A percentile compares a stretch with the other conserved stretches of the same genome.
phyloP scores from a whole-genome alignment of 2,113 vertebrate species.

The Catharus fuscescens region DNA sequence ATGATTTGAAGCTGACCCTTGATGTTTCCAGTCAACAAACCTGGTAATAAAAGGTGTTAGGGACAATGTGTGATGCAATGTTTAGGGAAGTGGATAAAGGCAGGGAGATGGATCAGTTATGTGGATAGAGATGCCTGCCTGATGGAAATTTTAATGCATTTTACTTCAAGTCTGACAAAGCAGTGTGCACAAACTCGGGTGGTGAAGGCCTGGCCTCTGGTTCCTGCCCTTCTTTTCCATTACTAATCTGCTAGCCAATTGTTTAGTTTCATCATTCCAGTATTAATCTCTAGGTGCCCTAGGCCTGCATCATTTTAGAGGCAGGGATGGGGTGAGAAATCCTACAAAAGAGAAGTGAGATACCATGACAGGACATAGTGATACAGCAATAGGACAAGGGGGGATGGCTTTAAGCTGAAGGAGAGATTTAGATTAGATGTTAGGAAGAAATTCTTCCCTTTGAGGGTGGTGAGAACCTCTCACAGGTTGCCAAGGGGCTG shows the following conservation, averaged over 20 bases:
- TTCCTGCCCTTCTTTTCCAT: not conserved
- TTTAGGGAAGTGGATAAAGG: not conserved
- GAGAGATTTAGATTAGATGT: not conserved
- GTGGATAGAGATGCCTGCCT: not conserved
- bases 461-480: not conserved
- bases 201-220: not conserved
- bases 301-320: not conserved
- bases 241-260: not conserved
- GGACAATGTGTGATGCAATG: not conserved
- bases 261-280: not conserved
- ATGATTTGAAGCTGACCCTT: not conserved
- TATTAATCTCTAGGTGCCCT: not conserved
- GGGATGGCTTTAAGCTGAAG: not conserved
- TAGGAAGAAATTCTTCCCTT: not conserved
- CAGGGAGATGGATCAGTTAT: not conserved
- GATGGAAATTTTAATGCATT: not conserved
- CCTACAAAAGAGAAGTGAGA: not conserved
- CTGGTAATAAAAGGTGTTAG: not conserved
- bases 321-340: not conserved
- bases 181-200: not conserved
- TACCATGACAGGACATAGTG: not conserved
- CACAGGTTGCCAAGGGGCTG: not conserved
- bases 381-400: fast-evolving
- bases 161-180: not conserved
- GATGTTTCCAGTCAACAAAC: not conserved